Evolutionary conservation across 2,797 vertebrate species (phyloP).

Genomic region (Pseudocheirus occidentalis): DNA sequence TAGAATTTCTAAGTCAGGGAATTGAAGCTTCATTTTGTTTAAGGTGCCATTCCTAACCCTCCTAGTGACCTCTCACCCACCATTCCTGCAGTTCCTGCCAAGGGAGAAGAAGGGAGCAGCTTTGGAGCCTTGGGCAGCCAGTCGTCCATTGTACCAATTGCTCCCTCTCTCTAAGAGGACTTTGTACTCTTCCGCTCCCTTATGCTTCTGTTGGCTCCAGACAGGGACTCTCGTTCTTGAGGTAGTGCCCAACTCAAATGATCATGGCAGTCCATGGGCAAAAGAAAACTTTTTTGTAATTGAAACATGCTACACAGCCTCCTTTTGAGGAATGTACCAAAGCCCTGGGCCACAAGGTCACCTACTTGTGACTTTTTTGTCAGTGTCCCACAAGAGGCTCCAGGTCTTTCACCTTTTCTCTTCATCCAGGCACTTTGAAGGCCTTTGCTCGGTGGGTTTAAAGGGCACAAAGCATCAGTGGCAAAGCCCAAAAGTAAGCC

Average conservation of each 20-base stretch:
- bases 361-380: background rate
- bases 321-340: background rate
- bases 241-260: background rate
- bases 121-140: background rate
- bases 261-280: background rate
- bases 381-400: background rate
- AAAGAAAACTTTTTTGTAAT: background rate
- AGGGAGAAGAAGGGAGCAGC: background rate
- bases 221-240: background rate
- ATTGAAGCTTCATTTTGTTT: background rate
- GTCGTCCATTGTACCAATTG: background rate
- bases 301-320: background rate
- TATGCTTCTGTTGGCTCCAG: background rate
- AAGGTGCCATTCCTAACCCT: background rate
- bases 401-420: background rate
- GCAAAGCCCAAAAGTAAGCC: background rate
- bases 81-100: background rate
- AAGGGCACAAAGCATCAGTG: background rate
- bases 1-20: background rate
- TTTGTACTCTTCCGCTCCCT: background rate
- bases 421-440: background rate
- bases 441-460: background rate
- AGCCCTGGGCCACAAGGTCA: no score
- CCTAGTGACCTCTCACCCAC: background rate
- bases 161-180: background rate